Evolutionary conservation across 2,113 vertebrate species (phyloP).

Genomic region (Egretta garzetta): DNA sequence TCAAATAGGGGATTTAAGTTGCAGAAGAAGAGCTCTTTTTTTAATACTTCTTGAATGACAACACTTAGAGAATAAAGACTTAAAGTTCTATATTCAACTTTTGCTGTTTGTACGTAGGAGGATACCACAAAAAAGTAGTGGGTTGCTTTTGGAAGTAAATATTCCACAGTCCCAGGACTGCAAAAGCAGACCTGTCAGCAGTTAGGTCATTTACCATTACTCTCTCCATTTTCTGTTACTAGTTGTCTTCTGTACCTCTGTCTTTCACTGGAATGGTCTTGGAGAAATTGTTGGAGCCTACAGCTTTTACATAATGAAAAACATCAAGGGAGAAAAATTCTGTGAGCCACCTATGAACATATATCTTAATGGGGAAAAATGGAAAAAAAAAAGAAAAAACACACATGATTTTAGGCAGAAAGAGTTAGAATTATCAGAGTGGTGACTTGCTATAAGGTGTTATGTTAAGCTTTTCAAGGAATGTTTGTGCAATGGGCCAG

Average conservation of each 20-base stretch:
- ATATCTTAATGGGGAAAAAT: not conserved
- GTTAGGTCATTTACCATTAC: not conserved
- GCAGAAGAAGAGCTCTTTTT: not conserved
- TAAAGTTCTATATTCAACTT: not conserved
- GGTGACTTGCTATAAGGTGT: not conserved
- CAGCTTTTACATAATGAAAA: not conserved
- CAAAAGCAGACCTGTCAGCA: not conserved
- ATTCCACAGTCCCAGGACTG: not conserved
- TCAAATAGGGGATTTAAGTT: not conserved
- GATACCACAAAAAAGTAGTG: not conserved
- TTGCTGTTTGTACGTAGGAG: not conserved
- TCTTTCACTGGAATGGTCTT: not conserved
- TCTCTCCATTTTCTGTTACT: not conserved
- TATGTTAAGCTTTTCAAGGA: not conserved
- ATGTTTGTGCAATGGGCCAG: not conserved
- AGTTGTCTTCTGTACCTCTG: not conserved
- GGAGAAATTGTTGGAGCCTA: not conserved
- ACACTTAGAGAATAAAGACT: not conserved
- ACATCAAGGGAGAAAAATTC: not conserved
- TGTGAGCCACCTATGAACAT: not conserved
- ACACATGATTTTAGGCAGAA: not conserved
- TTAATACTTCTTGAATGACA: not conserved
- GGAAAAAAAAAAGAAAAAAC: not conserved
- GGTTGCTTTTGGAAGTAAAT: not conserved
- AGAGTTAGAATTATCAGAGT: not conserved